These are phyloP conservation scores for Macaca fascicularis DNA, from an alignment of 2,113 vertebrate genomes.

Conservation along the genomic window T2T-MFA8v1.1 NC_088378.1:137471501-137472000, in stretches of 20 bases:
- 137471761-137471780: neutral
- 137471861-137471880: neutral
- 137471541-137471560: neutral
- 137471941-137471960: neutral
- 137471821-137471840: fast-evolving
- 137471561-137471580: neutral
- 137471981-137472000: neutral
- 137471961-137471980: neutral
- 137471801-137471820: neutral
- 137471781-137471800: neutral
- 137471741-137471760: neutral
- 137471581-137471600: neutral
- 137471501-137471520: neutral
- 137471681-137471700: neutral
- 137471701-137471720: neutral
- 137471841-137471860: neutral
- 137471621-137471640: neutral
- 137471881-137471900: neutral
- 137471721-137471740: neutral
- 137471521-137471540: neutral
- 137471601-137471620: neutral
- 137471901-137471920: neutral
- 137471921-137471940: neutral
- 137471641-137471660: neutral
- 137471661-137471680: neutral